Conservation (phyloP, 2,888 invertebrate species). For the Diaperis boleti region DNA sequence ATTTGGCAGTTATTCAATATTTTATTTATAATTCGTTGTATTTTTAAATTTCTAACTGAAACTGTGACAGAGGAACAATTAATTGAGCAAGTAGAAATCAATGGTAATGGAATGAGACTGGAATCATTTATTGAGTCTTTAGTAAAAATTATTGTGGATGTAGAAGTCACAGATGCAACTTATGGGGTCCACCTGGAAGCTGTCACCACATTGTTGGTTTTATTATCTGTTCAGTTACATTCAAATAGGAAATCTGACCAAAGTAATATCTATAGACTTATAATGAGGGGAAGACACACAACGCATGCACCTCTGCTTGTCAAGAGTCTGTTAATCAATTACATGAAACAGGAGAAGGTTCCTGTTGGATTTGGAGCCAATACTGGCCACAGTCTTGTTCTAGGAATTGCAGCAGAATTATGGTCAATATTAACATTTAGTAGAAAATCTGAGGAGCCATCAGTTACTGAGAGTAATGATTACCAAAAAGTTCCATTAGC, state of each 20-base stretch:
- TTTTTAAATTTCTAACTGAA: conserved; percentile 90
- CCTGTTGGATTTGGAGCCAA: conserved; percentile 78
- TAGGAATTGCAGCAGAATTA: conserved; percentile 79
- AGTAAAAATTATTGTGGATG: conserved; percentile 83
- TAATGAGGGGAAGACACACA: conserved; percentile 78
- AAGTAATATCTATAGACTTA: conserved; percentile 77
- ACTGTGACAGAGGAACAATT: conserved; percentile 91
- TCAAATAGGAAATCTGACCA: conserved; percentile 75
- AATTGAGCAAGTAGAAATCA: conserved; percentile 82
- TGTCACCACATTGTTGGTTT: conserved; percentile 85
- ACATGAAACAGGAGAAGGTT: conserved; percentile 75
- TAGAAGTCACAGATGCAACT: conserved; percentile 86
- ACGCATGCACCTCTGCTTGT: conserved; percentile 84
- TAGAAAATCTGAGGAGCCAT: conserved; percentile 62
- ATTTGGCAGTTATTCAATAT: conserved; percentile 97
- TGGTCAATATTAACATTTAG: conserved; percentile 85
- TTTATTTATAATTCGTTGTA: conserved; percentile 87
- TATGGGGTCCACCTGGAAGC: conserved; percentile 90
- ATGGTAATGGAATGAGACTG: conserved; percentile 66
- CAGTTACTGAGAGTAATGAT: conserved; percentile 50
- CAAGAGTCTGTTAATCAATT: conserved; percentile 83
- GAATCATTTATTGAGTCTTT: conserved; percentile 83
- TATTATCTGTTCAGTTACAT: conserved; percentile 91
- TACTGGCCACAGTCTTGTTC: conserved; percentile 77
- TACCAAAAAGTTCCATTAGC: conserved; percentile 79